Conservation (phyloP, 2,888 invertebrate genomes). For the Reticulitermes lucifugus region DNA sequence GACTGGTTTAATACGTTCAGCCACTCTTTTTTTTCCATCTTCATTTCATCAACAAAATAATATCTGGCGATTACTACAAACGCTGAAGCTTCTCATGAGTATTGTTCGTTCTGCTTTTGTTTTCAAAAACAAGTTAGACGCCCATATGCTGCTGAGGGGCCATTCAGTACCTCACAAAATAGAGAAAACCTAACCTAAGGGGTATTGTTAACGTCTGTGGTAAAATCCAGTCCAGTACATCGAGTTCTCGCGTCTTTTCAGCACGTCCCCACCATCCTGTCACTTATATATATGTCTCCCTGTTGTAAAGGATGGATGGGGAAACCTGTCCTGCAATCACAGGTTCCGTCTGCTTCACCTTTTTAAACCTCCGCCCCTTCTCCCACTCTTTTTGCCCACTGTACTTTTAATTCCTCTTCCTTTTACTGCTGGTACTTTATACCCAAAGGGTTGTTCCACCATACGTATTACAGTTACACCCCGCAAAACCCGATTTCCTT, state of each 20-base stretch:
- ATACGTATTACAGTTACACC: not conserved
- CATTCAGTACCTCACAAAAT: no score
- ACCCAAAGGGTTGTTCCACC: not conserved
- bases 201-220: constrained; percentile 1
- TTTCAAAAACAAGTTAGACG: no score
- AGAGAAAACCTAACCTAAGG: not conserved
- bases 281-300: not conserved
- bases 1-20: no score
- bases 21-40: no score
- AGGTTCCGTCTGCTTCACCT: not conserved
- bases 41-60: no score
- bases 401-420: constrained; percentile 11
- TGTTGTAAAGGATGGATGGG: not conserved
- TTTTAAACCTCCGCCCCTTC: not conserved
- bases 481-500: not conserved
- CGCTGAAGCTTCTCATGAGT: no score
- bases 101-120: no score
- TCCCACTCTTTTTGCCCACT: not conserved
- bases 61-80: no score
- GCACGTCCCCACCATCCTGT: not conserved
- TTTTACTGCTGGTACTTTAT: not conserved
- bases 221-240: not conserved
- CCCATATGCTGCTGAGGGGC: no score
- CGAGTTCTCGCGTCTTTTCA: not conserved
- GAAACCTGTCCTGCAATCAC: not conserved